phyloP scores from a whole-genome alignment of 2,113 vertebrate genomes.

The Rostratula benghalensis region DNA sequence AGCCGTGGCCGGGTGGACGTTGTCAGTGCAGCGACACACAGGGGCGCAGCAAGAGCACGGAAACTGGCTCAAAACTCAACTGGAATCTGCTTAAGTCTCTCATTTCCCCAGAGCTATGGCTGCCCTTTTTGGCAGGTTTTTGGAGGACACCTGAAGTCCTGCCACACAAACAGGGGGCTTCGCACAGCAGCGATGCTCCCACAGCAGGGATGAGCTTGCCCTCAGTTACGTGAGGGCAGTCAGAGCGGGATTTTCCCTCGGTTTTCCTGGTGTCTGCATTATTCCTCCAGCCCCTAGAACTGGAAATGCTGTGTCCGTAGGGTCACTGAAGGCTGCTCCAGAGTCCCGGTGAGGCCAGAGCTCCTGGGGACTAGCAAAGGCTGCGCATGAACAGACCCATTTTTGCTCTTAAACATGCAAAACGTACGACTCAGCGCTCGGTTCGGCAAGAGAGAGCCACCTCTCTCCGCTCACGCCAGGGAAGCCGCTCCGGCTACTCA shows the following conservation, averaged over 20 bases:
- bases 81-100: neutral
- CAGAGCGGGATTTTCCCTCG: neutral
- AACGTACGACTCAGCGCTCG: fast-evolving
- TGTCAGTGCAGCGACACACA: neutral
- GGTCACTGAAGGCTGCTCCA: neutral
- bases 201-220: neutral
- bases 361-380: neutral
- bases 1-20: fast-evolving
- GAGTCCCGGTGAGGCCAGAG: neutral
- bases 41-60: fast-evolving
- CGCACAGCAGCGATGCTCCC: neutral
- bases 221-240: neutral
- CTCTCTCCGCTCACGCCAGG: neutral
- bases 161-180: no score
- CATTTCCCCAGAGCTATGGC: neutral
- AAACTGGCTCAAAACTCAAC: neutral
- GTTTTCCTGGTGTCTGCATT: neutral
- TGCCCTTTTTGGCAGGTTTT: neutral
- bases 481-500: neutral
- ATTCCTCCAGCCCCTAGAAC: neutral
- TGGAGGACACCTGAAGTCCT: neutral
- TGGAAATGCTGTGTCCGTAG: fast-evolving
- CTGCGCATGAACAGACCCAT: neutral
- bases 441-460: neutral
- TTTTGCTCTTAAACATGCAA: neutral